Percentiles rank a stretch among this genome's conserved stretches.
Evolutionary conservation across 2,113 vertebrate genomes (phyloP).

Genomic region (Platysternon megacephalum): DNA sequence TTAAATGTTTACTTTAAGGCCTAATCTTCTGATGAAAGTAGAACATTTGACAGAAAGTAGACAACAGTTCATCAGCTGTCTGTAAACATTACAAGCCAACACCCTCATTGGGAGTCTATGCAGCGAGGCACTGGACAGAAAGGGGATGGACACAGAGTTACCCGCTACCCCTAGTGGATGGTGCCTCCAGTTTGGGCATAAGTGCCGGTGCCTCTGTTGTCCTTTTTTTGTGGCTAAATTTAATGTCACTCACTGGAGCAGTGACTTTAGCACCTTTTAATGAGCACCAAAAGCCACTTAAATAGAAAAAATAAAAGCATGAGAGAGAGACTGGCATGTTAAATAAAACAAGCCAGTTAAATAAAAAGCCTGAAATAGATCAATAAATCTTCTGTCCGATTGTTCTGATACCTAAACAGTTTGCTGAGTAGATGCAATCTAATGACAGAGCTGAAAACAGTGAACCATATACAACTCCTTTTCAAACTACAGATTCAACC

Average conservation of each 20-base stretch:
- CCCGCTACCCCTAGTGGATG: not conserved
- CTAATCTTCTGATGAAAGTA: not conserved
- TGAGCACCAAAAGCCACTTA: not conserved
- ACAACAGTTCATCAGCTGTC: not conserved
- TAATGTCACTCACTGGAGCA: not conserved
- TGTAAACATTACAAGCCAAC: not conserved
- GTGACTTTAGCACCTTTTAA: not conserved
- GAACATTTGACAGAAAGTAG: not conserved
- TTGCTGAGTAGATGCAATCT: not conserved
- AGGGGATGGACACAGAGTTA: not conserved
- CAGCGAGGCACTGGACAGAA: not conserved
- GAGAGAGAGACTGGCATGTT: not conserved
- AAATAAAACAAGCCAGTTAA: not conserved
- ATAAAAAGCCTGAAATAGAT: not conserved
- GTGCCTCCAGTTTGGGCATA: not conserved
- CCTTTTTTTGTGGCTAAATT: not conserved
- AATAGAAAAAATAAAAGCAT: not conserved
- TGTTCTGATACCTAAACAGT: not conserved
- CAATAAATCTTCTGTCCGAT: not conserved
- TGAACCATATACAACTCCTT: not conserved
- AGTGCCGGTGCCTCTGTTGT: not conserved
- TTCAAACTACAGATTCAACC: not conserved
- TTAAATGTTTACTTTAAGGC: conserved; percentile 10
- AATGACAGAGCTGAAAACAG: not conserved
- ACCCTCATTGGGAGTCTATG: not conserved